Evolutionary conservation across 2,888 invertebrate genomes (phyloP), one percentile per base, ranked within the genome.

Genomic region (Beris chalybata): DNA sequence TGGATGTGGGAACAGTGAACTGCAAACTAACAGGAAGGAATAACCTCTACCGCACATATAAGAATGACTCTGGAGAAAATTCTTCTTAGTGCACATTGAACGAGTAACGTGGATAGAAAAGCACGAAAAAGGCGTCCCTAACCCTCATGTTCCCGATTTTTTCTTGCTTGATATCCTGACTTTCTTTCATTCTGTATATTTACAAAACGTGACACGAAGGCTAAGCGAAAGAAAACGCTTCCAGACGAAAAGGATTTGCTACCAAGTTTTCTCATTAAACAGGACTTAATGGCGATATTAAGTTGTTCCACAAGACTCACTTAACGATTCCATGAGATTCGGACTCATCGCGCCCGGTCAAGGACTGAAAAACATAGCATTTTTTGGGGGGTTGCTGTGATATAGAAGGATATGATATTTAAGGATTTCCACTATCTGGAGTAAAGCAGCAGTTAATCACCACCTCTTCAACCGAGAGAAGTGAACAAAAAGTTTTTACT

Each of bases 221-320:
- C 56, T 44, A 56, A 65, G 32, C 38, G 38, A 13, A 44, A 56
- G 65, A 64, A 64, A 64, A 53, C 54, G 54, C 53, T 53, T 54
- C 53, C 5, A 45, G 55, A 47, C 30, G 55, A 30, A 47, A 65
- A 65, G 56, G 56, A 56, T 65, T 64, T 38, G 32, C 56, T 54
- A 56, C 32, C 55, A 65, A 65, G 65, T 65, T 65, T 65, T 65
- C 65, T 65, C 65, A 65, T 65, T 65, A 65, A 55, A 65, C 13
- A 30, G 45, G 56, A 56, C 65, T 65, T 65, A 65, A 65, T 56
- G 32, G 50, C 48, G 47, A 48, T 56, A 56, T 65, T 53, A 55
- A 64, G 64, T 61, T 38, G 43, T 48, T 59, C 6, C 13, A 30
- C 43, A 38, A 38, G 38, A 38, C 38, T 7, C 38, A 38, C 38